Conservation (phyloP, 2,888 invertebrate genomes). For the Ligdia adustata region DNA sequence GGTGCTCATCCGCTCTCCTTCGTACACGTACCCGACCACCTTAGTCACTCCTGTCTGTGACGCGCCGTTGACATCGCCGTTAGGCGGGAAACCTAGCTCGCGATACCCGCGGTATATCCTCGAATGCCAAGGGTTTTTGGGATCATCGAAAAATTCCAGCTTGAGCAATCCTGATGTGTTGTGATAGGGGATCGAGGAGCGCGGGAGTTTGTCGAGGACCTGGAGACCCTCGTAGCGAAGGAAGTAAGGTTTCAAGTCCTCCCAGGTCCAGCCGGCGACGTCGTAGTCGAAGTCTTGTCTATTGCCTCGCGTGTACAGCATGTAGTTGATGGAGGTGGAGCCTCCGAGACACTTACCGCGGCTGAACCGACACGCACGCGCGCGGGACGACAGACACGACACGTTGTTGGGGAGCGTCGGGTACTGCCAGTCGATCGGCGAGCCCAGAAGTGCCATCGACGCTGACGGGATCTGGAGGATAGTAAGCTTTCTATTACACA, state of each 20-base stretch:
- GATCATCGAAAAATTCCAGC: constrained; percentile 49
- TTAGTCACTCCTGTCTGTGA: constrained; percentile 60
- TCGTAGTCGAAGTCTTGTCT: constrained; percentile 51
- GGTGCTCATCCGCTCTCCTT: constrained; percentile 57
- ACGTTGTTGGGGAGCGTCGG: constrained; percentile 53
- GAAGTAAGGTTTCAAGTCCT: constrained; percentile 59
- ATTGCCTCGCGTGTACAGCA: constrained; percentile 65
- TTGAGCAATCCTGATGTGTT: constrained; percentile 57
- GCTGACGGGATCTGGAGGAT: constrained; percentile 55
- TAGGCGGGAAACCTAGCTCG: constrained; percentile 50
- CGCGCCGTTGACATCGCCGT: constrained; percentile 56
- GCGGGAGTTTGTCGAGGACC: constrained; percentile 45
- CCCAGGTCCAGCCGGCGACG: constrained; percentile 60
- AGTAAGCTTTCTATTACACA: too few relatives aligned
- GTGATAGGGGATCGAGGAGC: constrained; percentile 55
- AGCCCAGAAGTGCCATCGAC: constrained; percentile 45
- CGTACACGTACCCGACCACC: constrained; percentile 51
- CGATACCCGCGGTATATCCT: constrained; percentile 46
- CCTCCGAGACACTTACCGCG: constrained; percentile 68
- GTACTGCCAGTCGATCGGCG: constrained; percentile 58
- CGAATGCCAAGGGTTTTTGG: constrained; percentile 56
- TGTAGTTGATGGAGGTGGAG: constrained; percentile 65
- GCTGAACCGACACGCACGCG: constrained; percentile 50
- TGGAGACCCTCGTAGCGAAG: constrained; percentile 59
- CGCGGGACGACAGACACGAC: constrained; percentile 55